phyloP scores from a whole-genome alignment of 2,113 vertebrate species.

The Pluvianellus socialis region DNA sequence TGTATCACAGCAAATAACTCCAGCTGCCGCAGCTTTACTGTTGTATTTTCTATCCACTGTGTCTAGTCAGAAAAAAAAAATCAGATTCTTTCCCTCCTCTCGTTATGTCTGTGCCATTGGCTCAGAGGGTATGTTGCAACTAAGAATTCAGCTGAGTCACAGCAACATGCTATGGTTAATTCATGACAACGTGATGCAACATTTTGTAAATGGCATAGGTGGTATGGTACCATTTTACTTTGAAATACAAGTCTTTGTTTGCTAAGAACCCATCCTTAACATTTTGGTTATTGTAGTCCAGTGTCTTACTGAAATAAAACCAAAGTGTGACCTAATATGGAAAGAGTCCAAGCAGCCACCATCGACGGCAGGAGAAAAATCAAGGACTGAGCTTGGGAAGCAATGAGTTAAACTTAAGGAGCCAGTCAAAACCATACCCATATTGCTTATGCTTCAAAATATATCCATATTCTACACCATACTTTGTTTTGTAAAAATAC shows the following conservation, averaged over 20 bases:
- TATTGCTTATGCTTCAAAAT: neutral
- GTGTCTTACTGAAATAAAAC: neutral
- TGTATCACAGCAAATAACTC: neutral
- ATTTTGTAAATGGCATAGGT: neutral
- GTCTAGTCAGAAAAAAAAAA: neutral
- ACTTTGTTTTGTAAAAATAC: neutral
- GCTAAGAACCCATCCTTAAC: neutral
- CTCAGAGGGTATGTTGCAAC: neutral
- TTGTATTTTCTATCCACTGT: neutral
- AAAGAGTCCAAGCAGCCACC: neutral
- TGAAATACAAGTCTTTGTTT: neutral
- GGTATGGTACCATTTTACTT: neutral
- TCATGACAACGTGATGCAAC: neutral
- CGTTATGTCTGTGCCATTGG: neutral
- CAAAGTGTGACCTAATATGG: neutral
- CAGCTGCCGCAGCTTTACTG: neutral
- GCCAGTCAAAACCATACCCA: neutral
- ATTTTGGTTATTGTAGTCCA: neutral
- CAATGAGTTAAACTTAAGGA: neutral
- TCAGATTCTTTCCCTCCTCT: neutral
- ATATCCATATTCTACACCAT: neutral
- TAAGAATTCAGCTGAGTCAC: neutral
- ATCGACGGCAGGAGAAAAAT: neutral
- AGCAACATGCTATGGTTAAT: neutral
- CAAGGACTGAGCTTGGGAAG: neutral